These are phyloP conservation scores for Oncorhynchus mykiss DNA, from an alignment of 2,113 vertebrate genomes.

Conservation along the genomic window DNA sequence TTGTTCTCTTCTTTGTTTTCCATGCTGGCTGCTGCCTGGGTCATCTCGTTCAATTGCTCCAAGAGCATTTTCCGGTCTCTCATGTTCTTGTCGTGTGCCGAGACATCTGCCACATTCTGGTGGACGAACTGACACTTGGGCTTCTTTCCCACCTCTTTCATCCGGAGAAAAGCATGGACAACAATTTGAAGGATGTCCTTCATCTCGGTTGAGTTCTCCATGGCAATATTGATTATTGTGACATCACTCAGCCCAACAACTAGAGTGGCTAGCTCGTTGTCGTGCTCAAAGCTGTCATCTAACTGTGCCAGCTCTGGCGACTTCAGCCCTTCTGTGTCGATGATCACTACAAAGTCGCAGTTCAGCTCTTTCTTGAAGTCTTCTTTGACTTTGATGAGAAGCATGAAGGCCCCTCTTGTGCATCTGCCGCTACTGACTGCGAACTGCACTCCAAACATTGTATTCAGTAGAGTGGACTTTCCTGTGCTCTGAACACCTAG, in stretches of 20 bases:
- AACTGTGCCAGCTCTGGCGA: slow-evolving; percentile 61
- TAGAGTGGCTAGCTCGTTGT: slow-evolving; percentile 77
- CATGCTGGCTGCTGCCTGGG: slow-evolving; percentile 64
- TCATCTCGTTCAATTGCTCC: slow-evolving; percentile 70
- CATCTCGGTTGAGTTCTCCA: slow-evolving; percentile 65
- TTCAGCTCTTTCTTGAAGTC: slow-evolving; percentile 54
- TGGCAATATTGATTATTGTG: slow-evolving; percentile 74
- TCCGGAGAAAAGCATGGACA: slow-evolving; percentile 66
- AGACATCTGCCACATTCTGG: slow-evolving; percentile 74
- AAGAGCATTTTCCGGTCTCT: slow-evolving; percentile 67
- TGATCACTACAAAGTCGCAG: slow-evolving; percentile 69
- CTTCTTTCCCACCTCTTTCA: slow-evolving; percentile 71
- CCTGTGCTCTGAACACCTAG: slow-evolving; percentile 81
- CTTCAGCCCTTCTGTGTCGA: slow-evolving; percentile 69
- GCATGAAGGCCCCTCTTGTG: slow-evolving; percentile 76
- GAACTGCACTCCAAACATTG: slow-evolving; percentile 85
- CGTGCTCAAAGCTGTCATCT: slow-evolving; percentile 65
- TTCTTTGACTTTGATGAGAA: slow-evolving; percentile 58
- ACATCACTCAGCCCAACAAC: slow-evolving; percentile 77
- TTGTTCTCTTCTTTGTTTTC: slow-evolving; percentile 64
- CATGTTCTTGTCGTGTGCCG: slow-evolving; percentile 67
- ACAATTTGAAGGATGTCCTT: slow-evolving; percentile 67
- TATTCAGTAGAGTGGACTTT: slow-evolving; percentile 84
- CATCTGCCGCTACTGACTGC: slow-evolving; percentile 74
- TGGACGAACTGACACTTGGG: slow-evolving; percentile 78